Evolutionary conservation across 2,113 vertebrate genomes (phyloP).

Genomic region (Abramis brama): DNA sequence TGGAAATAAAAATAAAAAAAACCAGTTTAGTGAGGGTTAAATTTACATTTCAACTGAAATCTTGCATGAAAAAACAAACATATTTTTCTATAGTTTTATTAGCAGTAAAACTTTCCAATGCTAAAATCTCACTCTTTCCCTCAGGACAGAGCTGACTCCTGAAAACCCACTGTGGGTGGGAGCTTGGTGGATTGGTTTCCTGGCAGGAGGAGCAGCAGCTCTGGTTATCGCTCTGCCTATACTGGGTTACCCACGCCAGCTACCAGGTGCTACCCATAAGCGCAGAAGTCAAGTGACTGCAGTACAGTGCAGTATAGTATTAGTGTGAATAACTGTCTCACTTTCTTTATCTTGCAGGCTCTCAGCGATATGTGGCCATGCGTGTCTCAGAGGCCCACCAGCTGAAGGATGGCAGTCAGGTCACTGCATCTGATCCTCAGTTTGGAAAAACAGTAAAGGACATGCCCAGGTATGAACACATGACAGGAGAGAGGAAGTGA

Average conservation of each 20-base stretch:
- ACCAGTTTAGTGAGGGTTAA: too few relatives aligned
- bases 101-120: neutral
- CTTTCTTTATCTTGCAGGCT: slow-evolving; percentile 73
- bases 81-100: slow-evolving; percentile 14
- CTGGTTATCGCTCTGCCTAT: slow-evolving; percentile 86
- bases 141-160: slow-evolving; percentile 79
- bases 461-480: slow-evolving; percentile 82
- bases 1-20: too few relatives aligned
- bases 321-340: neutral
- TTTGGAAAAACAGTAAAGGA: slow-evolving; percentile 91
- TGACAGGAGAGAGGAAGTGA: neutral
- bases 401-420: slow-evolving; percentile 80
- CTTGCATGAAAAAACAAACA: neutral
- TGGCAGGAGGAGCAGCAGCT: slow-evolving; percentile 82
- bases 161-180: slow-evolving; percentile 94
- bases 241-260: slow-evolving; percentile 88
- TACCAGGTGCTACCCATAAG: slow-evolving; percentile 80
- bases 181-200: slow-evolving; percentile 95
- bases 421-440: slow-evolving; percentile 76
- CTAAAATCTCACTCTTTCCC: neutral
- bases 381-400: slow-evolving; percentile 87
- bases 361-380: slow-evolving; percentile 82
- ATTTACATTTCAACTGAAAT: neutral
- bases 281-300: neutral
- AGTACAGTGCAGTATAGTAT: neutral